Base-by-base conservation (phyloP, 2,888 invertebrate genomes). In the Dynastes maya region DNA sequence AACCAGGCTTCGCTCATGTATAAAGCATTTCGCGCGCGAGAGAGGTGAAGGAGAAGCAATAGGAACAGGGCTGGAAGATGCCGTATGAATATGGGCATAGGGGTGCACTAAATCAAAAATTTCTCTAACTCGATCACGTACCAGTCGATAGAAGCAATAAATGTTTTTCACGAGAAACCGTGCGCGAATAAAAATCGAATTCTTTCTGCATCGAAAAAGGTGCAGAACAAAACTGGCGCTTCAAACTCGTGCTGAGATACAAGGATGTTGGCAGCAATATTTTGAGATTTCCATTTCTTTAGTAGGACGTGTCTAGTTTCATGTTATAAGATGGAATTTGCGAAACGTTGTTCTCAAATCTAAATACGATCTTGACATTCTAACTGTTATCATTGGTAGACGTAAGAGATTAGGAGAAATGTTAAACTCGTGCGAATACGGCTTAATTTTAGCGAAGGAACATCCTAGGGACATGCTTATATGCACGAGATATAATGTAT, bases 121-220 rank as follows among this genome's bases (percentile, higher is more conserved):
- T 72, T 58, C 72, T 72, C 72, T 61, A 61, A 72, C 72, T 61
- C 61, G 72, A 72, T 72, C 72, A 72, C 72, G 72, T 72, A 72
- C 72, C 61, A 72, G 58, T 72, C 72, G 72, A 72, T 72, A 58
- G 61, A 53, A 61, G 72, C 45, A 72, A 72, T 72, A 72, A 72
- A 72, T 72, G 72, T 72, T 72, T 72, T 71, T 58, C 58, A 40
- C n/a, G 61, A 45, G 45, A 72, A 72, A 58, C 40, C 72, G 40
- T 72, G 45, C 61, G 22, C 61, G 40, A 72, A 72, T 72, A 72
- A 58, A 72, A 72, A 58, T 72, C 72, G 58, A 68, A 68, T 68
- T 68, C 67, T 68, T 68, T 27, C 49, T 45, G 11, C 11, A 8
- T 8, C 22, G 40, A 72, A 45, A 61, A 45, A 40, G n/a, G 13